A percentile compares a stretch with the other conserved stretches of the same genome.
Evolutionary conservation across 2,888 invertebrate genomes (phyloP).

Genomic region (Anoncus sp.): DNA sequence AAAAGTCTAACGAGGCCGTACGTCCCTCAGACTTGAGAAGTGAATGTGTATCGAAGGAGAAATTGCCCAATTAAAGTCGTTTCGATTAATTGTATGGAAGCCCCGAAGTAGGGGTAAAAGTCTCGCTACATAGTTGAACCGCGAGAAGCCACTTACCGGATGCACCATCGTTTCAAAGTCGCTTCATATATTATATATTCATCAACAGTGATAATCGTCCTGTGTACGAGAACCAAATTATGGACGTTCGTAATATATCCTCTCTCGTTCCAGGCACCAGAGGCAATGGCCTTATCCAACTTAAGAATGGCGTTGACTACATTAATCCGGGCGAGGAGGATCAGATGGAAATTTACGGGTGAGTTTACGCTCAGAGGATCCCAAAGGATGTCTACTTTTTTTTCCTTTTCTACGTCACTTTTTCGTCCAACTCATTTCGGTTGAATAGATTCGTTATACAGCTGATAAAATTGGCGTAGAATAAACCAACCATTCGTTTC

Average conservation of each 20-base stretch:
- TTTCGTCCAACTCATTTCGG: neutral
- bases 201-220: neutral
- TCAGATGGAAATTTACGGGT: constrained; percentile 85
- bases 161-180: neutral
- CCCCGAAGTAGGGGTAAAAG: constrained; percentile 24
- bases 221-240: neutral
- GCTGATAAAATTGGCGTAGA: no score
- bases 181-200: constrained; percentile 1
- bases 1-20: neutral
- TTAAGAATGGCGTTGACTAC: constrained; percentile 83
- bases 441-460: no score
- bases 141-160: constrained; percentile 17
- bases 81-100: constrained; percentile 12
- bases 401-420: neutral
- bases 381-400: neutral
- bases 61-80: constrained; percentile 19
- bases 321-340: constrained; percentile 86
- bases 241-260: constrained; percentile 40
- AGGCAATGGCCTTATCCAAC: constrained; percentile 78
- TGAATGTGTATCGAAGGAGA: constrained; percentile 29
- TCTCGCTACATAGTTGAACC: constrained; percentile 3
- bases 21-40: constrained; percentile 14
- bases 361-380: constrained; percentile 42
- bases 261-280: constrained; percentile 75
- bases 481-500: no score